A percentile compares a stretch with the other conserved stretches of the same genome.
Conservation (phyloP, 2,113 vertebrate genomes). For the Jaculus jaculus region DNA sequence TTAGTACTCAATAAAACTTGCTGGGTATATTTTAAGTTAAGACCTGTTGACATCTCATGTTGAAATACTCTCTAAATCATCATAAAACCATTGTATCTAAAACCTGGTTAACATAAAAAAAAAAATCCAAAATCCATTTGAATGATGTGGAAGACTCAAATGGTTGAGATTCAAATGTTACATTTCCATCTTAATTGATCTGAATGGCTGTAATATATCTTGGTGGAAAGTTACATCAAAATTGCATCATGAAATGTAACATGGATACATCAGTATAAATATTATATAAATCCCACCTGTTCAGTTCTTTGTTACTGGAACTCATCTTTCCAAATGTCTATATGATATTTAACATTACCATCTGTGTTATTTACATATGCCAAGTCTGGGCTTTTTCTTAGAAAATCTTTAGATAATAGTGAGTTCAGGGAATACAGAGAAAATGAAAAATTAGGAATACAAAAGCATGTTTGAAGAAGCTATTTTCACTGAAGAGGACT, state of each 20-base stretch:
- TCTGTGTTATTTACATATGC: conserved; percentile 19
- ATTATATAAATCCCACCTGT: background rate
- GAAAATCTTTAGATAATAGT: background rate
- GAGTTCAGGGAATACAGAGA: background rate
- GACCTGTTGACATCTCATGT: conserved; percentile 11
- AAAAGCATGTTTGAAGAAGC: background rate
- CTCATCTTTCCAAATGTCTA: background rate
- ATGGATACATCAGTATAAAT: background rate
- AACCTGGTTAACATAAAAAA: background rate
- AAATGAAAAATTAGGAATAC: conserved; percentile 21
- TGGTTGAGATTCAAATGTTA: conserved; percentile 34
- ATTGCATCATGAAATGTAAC: background rate
- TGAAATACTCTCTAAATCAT: background rate
- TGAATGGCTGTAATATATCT: conserved; percentile 9
- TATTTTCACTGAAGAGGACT: conserved; percentile 45
- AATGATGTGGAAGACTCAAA: background rate
- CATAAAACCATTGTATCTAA: background rate
- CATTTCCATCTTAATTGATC: conserved; percentile 41
- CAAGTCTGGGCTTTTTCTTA: background rate
- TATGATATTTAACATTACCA: background rate
- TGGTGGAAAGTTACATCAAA: conserved; percentile 40
- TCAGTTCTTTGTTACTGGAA: background rate
- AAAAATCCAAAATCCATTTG: conserved; percentile 39
- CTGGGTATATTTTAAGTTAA: conserved; percentile 19
- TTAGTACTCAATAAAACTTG: background rate